phyloP scores from a whole-genome alignment of 2,797 vertebrate species.

The Cephalopachus bancanus region DNA sequence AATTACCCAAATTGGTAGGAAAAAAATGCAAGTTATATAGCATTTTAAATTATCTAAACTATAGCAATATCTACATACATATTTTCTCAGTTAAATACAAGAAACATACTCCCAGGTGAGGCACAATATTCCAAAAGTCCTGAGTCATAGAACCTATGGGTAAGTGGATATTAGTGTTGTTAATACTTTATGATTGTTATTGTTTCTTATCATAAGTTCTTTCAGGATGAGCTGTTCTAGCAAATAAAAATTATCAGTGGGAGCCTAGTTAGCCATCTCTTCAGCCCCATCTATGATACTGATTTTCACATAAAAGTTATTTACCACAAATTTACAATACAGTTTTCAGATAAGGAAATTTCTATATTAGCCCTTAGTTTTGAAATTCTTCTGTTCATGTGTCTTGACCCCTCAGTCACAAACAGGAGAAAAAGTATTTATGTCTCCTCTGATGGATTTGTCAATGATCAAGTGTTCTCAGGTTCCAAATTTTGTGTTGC shows the following conservation, averaged over 20 bases:
- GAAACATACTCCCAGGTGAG: neutral
- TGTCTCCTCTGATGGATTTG: neutral
- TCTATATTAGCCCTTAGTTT: neutral
- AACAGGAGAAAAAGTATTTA: neutral
- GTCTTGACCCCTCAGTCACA: neutral
- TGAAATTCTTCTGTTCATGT: neutral
- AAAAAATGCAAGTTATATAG: constrained; percentile 41
- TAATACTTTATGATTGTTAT: constrained; percentile 23
- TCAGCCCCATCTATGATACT: neutral
- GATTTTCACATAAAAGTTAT: constrained; percentile 45
- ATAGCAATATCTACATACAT: neutral
- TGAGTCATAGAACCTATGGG: neutral
- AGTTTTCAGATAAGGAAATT: constrained; percentile 39
- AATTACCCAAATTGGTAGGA: neutral
- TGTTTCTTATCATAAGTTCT: constrained; percentile 5
- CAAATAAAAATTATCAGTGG: neutral
- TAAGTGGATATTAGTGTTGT: neutral
- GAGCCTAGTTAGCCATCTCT: neutral
- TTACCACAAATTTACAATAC: constrained; percentile 45
- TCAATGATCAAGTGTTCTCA: neutral
- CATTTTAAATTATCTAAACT: constrained; percentile 30
- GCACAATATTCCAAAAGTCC: neutral
- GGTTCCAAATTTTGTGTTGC: constrained; percentile 44
- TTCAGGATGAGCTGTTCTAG: neutral
- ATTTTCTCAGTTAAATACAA: constrained; percentile 54